Evolutionary conservation across 2,113 vertebrate species (phyloP), one percentile per base, ranked within the genome.

Genomic region (Larimichthys polyactis): DNA sequence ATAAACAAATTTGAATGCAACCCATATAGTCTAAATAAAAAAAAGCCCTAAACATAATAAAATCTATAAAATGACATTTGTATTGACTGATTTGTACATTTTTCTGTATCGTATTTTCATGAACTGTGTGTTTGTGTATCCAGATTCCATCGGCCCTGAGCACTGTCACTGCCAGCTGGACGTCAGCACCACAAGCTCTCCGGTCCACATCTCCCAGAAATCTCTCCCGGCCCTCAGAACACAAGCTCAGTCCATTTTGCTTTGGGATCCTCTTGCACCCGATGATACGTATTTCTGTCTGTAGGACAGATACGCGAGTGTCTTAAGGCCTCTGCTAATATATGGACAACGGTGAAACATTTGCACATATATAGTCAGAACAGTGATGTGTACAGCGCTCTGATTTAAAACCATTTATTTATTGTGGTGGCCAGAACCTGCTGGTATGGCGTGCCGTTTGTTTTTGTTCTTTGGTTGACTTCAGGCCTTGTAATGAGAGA

Each of bases 101-200:
- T 46, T 12, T 46, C 11, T 46, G 20, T 54, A 14, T 55, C 43
- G 15, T 16, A 11, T 68, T 59, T 71, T n/a, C 4, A 11, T 22
- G 24, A 68, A 32, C 17, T 22, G 11, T 57, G 22, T 66, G 12
- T 85, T 48, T 83, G 60, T 80, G 11, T 78, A 79, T 89, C 27
- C 87, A 94, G 93, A 87, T 94, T 93, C 73, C 93, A 94, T 69
- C 93, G 93, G 52, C 93, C 93, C 7, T 94, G 65, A 87, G 15
- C 1, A 1, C 49, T 24, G 29, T 22, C n/a, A 4, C 60, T 44
- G 73, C 51, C 64, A 55, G 32, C 36, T 67, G 49, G 83, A 7
- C 3, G 7, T 85, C 85, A 64, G 83, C 67, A 51, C 24, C 54
- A 12, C 24, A 4, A 64, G 10, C 59, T 79, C 79, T 64, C 11